These are phyloP conservation scores for Pentamera pediparva DNA, from an alignment of 53 echinoderm and acorn worm species.

Conservation along the genomic window DNA sequence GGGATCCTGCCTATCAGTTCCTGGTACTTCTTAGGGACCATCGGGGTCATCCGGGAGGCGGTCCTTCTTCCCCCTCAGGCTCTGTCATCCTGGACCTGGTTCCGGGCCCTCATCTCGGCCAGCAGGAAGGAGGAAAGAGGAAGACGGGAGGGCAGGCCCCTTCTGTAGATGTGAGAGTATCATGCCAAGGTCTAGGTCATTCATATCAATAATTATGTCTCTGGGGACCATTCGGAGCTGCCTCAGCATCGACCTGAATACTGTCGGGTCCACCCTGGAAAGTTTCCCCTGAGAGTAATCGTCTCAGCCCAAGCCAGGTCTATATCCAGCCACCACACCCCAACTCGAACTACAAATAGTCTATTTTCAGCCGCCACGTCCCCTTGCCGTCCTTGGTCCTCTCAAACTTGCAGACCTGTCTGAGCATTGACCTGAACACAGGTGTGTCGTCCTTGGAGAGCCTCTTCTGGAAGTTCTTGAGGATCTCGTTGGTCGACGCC, in stretches of 20 bases:
- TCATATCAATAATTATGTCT: too few relatives aligned
- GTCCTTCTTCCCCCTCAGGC: conserved; percentile 28
- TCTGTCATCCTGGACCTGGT: conserved; percentile 42
- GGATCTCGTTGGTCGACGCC: conserved; percentile 77
- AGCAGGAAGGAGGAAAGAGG: conserved; percentile 75
- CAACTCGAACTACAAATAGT: conserved; percentile 42
- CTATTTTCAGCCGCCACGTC: conserved; percentile 70
- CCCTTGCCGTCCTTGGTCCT: conserved; percentile 45
- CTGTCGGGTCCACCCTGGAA: too few relatives aligned
- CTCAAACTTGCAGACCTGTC: conserved; percentile 78
- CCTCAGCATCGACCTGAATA: too few relatives aligned
- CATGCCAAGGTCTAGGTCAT: too few relatives aligned
- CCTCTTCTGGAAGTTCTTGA: conserved; percentile 56
- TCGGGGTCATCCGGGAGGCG: not conserved
- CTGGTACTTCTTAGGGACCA: conserved; percentile 36
- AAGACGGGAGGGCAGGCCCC: conserved; percentile 12
- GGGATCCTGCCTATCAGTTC: conserved; percentile 52
- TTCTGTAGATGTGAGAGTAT: too few relatives aligned
- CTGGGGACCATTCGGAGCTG: too few relatives aligned
- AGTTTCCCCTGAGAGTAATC: too few relatives aligned
- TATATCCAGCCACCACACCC: not conserved
- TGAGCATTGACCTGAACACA: conserved; percentile 80
- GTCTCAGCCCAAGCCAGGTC: too few relatives aligned
- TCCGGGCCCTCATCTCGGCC: conserved; percentile 70
- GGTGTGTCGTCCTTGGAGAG: conserved; percentile 61